Base-by-base conservation (phyloP, 2,888 invertebrate species). In the Caenorhabditis angaria region DNA sequence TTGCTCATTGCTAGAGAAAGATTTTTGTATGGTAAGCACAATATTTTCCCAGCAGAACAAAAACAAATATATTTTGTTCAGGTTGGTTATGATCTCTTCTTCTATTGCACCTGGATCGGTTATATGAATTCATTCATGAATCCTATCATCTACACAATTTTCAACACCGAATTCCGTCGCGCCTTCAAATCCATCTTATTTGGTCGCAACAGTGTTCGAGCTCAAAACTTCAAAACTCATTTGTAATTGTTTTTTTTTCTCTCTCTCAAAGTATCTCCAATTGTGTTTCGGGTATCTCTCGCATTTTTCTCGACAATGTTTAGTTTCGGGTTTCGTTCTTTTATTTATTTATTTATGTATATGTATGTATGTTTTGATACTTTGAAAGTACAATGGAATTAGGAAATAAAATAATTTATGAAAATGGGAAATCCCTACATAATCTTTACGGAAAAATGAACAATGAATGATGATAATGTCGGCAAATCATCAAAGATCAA, bases 101-200 rank as follows among this genome's bases (percentile, higher is more conserved):
- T 96, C 87, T 91, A 95, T 78, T 95, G 95, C 79, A 95, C 96
- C 29, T 99, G 97, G 97, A 91, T 97, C 68, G 97, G 97, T 60
- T 99, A 99, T 90, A 95, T 97, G 91, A 97, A 91, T 86, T 90
- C 90, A 67, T 90, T 90, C 85, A 80, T 82, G 83, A 89, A 95
- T 90, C 95, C 95, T 0, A 81, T 88, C 65, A 87, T 87, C 70
- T 87, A 87, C 76, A 87, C 87, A n/a, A 87, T 87, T 47, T 87
- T 88, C 77, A 87, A 87, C 75, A 84, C 87, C 8, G 97, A 99
- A 89, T 99, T 97, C 90, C 91, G 97, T 80, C 95, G 96, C 90
- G 97, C 97, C 62, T 99, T 99, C 90, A 86, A 86, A 64, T 73
- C 75, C 24, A 65, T 78, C 6, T 25, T 78, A 1, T 77, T 79